phyloP scores from a whole-genome alignment of 1,140 invertebrate genomes.

The Pseudoatta argentina region DNA sequence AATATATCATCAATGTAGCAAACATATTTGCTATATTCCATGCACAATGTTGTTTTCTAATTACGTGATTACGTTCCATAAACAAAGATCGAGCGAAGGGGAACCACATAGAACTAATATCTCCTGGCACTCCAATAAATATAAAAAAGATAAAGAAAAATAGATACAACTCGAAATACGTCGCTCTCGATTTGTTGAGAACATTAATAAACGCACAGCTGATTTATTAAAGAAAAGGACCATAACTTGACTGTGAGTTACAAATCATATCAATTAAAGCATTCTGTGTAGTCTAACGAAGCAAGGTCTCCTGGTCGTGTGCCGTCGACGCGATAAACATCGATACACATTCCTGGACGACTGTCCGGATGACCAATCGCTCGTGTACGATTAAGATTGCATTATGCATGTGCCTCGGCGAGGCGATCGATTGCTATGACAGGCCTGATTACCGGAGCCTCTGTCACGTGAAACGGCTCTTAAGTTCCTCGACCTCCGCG shows the following conservation, averaged over 20 bases:
- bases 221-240: too few species aligned
- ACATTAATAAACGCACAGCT: neutral
- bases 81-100: neutral
- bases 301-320: neutral
- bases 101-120: neutral
- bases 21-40: neutral
- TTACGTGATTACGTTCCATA: neutral
- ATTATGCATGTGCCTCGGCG: constrained; percentile 14
- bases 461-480: constrained; percentile 29
- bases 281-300: constrained; percentile 39
- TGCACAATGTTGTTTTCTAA: neutral
- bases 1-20: neutral
- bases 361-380: neutral
- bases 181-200: neutral
- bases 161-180: neutral
- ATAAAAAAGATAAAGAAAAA: neutral
- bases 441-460: neutral
- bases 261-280: constrained; percentile 36
- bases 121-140: neutral
- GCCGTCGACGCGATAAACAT: constrained; percentile 17
- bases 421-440: constrained; percentile 56
- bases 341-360: constrained; percentile 35
- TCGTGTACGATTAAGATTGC: constrained; percentile 50
- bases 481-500: constrained; percentile 50
- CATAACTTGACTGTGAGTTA: neutral